Evolutionary conservation across 2,888 invertebrate species (phyloP).

Genomic region (Ptilodon capucinus): DNA sequence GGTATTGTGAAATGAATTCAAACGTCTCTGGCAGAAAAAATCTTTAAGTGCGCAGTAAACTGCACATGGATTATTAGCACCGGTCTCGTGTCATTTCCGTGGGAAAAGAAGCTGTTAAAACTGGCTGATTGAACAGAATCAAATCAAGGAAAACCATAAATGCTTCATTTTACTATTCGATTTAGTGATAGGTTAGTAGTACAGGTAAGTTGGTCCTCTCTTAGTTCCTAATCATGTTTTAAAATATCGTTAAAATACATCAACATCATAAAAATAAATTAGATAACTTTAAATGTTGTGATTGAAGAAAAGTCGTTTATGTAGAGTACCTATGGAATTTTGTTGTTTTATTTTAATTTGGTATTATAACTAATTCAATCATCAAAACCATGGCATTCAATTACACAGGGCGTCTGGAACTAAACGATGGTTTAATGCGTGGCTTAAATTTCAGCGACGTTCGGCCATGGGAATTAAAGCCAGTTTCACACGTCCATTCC

Average conservation of each 20-base stretch:
- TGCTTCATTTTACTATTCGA: conserved; percentile 16
- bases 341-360: no score
- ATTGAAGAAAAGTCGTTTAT: no score
- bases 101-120: conserved; percentile 50
- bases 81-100: conserved; percentile 32
- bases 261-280: no score
- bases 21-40: background rate
- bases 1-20: background rate
- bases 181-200: conserved; percentile 11
- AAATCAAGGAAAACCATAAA: conserved; percentile 36
- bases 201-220: background rate
- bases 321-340: no score
- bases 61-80: conserved; percentile 12
- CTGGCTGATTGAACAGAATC: conserved; percentile 34
- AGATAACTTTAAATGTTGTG: no score
- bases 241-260: no score
- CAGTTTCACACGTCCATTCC: conserved; percentile 59
- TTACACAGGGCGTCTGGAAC: conserved; percentile 6
- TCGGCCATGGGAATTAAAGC: conserved; percentile 38
- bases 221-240: no score
- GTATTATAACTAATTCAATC: background rate
- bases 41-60: background rate
- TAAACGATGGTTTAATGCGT: conserved; percentile 11
- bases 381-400: background rate
- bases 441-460: conserved; percentile 42